These are phyloP conservation scores for Myripristis murdjan DNA, from an alignment of 2,797 vertebrate genomes.

Conservation along the genomic window DNA sequence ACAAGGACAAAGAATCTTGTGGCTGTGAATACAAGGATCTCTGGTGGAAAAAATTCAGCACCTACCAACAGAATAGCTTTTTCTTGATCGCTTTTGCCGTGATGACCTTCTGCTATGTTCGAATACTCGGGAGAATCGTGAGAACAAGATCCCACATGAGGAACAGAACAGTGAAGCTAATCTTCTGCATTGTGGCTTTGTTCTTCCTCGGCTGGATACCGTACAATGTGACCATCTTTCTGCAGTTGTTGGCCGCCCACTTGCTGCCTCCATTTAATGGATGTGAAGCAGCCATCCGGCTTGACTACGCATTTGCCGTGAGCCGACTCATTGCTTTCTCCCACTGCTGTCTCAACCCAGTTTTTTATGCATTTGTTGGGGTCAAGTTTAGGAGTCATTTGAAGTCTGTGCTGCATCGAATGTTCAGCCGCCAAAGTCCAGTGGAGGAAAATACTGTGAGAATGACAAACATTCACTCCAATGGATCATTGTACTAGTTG, in stretches of 20 bases:
- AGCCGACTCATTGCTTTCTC: conserved; percentile 90
- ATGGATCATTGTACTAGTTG: conserved; percentile 70
- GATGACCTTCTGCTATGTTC: conserved; percentile 89
- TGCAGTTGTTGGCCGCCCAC: conserved; percentile 75
- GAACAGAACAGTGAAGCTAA: conserved; percentile 89
- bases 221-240: conserved; percentile 90
- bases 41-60: conserved; percentile 65
- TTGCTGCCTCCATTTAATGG: neutral
- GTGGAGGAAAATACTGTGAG: conserved; percentile 18
- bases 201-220: conserved; percentile 95
- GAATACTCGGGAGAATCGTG: conserved; percentile 86
- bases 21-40: conserved; percentile 77
- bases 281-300: conserved; percentile 70
- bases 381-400: conserved; percentile 93
- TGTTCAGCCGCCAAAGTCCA: conserved; percentile 35
- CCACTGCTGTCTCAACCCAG: conserved; percentile 94
- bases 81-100: conserved; percentile 88
- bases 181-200: conserved; percentile 88
- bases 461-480: conserved; percentile 58
- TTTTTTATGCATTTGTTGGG: conserved; percentile 93
- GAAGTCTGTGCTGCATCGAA: conserved; percentile 63
- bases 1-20: rapidly evolving
- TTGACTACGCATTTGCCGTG: conserved; percentile 83
- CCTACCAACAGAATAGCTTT: conserved; percentile 86
- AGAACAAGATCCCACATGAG: conserved; percentile 84